phyloP scores from a whole-genome alignment of 2,888 invertebrate genomes.

The Matsumyia berberina region DNA sequence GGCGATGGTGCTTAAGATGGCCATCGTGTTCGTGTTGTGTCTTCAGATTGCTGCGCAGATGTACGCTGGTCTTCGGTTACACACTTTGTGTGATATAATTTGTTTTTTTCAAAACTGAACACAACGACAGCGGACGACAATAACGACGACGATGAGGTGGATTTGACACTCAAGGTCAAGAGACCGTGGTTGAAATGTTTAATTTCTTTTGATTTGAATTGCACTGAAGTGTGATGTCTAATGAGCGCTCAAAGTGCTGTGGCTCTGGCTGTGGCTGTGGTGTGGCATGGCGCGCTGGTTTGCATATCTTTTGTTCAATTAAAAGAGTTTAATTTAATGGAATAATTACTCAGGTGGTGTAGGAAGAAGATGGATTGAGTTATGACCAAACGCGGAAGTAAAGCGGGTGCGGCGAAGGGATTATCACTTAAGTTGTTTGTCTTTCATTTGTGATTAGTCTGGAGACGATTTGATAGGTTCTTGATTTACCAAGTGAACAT shows the following conservation, averaged over 20 bases:
- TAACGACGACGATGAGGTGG: slow-evolving; percentile 4
- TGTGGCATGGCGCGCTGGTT: slow-evolving; percentile 8
- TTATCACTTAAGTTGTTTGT: neutral
- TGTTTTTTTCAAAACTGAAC: slow-evolving; percentile 25
- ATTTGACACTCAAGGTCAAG: slow-evolving; percentile 55
- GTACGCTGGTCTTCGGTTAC: neutral
- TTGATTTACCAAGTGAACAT: too few relatives aligned
- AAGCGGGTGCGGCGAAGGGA: neutral
- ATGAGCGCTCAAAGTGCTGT: slow-evolving; percentile 25
- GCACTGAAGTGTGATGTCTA: slow-evolving; percentile 57
- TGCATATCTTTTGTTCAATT: slow-evolving; percentile 34
- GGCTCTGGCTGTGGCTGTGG: neutral
- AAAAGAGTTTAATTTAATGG: slow-evolving; percentile 32
- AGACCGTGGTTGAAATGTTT: slow-evolving; percentile 5
- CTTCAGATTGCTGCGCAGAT: neutral
- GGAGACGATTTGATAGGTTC: too few relatives aligned
- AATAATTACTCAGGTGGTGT: neutral
- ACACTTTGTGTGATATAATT: slow-evolving; percentile 16
- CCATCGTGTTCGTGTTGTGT: slow-evolving; percentile 10
- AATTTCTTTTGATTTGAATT: slow-evolving; percentile 38
- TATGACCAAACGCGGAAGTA: slow-evolving; percentile 18
- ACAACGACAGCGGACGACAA: slow-evolving; percentile 8
- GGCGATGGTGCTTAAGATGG: slow-evolving; percentile 21
- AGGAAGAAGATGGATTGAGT: neutral
- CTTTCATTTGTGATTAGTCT: neutral